Evolutionary conservation across 1,140 invertebrate genomes (phyloP).

Genomic region (Frieseomelitta varia): DNA sequence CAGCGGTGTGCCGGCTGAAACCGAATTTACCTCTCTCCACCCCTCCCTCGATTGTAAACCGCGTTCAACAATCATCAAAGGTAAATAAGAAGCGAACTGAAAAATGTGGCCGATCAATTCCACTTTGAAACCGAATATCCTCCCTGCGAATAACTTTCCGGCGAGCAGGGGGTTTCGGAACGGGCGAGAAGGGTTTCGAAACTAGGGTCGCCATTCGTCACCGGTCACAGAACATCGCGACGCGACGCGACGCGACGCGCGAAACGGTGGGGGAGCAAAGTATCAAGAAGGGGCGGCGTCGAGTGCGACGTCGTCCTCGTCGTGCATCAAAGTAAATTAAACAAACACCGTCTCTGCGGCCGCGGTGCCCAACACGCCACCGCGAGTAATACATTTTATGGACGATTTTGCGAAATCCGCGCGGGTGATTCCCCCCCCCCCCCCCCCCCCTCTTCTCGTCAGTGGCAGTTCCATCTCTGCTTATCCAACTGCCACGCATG

Average conservation of each 20-base stretch:
- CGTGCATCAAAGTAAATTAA: constrained; percentile 67
- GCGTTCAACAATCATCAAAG: background rate
- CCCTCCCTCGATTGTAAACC: background rate
- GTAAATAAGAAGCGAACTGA: background rate
- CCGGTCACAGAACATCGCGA: constrained; percentile 21
- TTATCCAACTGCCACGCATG: constrained; percentile 19
- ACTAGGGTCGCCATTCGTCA: constrained; percentile 4
- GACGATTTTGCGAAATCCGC: constrained; percentile 66
- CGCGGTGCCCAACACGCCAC: constrained; percentile 6
- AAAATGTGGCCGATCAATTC: background rate
- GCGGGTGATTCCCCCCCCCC: too few species aligned
- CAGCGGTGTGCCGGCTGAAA: background rate
- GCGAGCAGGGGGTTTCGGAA: background rate
- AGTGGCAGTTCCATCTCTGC: too few species aligned
- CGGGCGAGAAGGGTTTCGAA: background rate
- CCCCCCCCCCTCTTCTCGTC: too few species aligned
- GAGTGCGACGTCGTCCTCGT: background rate
- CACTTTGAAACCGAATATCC: background rate
- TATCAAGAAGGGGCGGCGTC: constrained; percentile 45
- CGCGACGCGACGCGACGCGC: background rate
- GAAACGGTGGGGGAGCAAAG: constrained; percentile 4
- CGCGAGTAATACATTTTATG: constrained; percentile 69
- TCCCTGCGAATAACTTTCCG: background rate
- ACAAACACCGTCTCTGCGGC: constrained; percentile 62
- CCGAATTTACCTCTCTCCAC: background rate